Evolutionary conservation across 2,113 vertebrate species (phyloP).

Genomic region (Recurvirostra avosetta): DNA sequence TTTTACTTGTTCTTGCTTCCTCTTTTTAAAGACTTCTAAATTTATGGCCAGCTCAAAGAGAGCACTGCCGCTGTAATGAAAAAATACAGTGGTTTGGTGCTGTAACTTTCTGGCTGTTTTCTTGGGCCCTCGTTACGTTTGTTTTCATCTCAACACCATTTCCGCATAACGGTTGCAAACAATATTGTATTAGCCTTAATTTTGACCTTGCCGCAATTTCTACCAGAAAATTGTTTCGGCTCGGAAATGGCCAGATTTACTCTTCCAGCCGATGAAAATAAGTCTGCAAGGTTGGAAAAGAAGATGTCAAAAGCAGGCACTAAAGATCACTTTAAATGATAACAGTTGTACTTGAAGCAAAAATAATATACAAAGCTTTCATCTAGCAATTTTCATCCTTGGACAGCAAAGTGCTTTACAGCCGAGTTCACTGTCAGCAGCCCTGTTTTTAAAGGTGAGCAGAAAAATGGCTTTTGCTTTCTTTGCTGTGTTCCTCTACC

Average conservation of each 20-base stretch:
- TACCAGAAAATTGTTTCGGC: background rate
- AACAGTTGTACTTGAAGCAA: conserved; percentile 6
- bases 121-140: background rate
- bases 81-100: background rate
- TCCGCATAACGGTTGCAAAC: background rate
- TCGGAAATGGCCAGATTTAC: background rate
- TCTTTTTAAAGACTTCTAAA: background rate
- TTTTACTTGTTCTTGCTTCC: background rate
- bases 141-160: conserved; percentile 5
- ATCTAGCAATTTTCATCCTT: conserved; percentile 4
- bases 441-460: background rate
- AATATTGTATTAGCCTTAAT: background rate
- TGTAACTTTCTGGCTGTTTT: background rate
- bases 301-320: conserved; percentile 23
- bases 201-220: background rate
- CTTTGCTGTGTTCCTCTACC: background rate
- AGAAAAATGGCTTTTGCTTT: background rate
- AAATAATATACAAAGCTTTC: conserved; percentile 20
- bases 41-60: background rate
- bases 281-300: conserved; percentile 23
- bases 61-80: background rate
- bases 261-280: conserved; percentile 5
- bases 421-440: background rate
- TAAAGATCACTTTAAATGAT: conserved; percentile 37
- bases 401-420: background rate